Evolutionary conservation across 2,797 vertebrate species (phyloP).

Genomic region (Eulemur coronatus): DNA sequence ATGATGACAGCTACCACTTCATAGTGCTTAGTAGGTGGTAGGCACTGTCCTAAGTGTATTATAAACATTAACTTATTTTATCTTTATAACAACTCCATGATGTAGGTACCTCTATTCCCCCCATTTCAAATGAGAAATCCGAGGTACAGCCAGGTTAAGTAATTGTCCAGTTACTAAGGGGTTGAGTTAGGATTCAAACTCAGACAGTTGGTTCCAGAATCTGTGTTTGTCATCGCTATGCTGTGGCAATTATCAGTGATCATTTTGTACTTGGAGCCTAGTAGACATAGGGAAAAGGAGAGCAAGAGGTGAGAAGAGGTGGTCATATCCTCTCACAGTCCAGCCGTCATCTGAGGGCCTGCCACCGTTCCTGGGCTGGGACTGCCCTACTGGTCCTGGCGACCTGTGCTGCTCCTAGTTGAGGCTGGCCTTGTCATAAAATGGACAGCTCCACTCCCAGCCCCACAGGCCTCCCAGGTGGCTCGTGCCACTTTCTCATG

Average conservation of each 20-base stretch:
- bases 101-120: neutral
- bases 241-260: rapidly evolving
- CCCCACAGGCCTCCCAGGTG: neutral
- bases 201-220: neutral
- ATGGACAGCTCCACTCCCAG: rapidly evolving
- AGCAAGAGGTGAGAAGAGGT: rapidly evolving
- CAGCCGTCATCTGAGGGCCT: rapidly evolving
- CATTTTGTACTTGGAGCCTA: neutral
- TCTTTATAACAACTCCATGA: rapidly evolving
- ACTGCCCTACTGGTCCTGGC: neutral
- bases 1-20: rapidly evolving
- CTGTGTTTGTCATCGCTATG: neutral
- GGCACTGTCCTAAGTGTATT: neutral
- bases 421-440: rapidly evolving
- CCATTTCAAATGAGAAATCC: neutral
- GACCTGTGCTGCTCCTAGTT: rapidly evolving
- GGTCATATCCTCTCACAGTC: rapidly evolving
- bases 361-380: rapidly evolving
- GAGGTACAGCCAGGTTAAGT: neutral
- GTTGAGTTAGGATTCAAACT: neutral
- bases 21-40: neutral
- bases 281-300: neutral
- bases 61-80: neutral
- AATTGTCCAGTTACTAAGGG: neutral
- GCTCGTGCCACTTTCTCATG: neutral